These are phyloP conservation scores for Euproctis similis DNA, from an alignment of 2,888 invertebrate species.

Conservation along the genomic window DNA sequence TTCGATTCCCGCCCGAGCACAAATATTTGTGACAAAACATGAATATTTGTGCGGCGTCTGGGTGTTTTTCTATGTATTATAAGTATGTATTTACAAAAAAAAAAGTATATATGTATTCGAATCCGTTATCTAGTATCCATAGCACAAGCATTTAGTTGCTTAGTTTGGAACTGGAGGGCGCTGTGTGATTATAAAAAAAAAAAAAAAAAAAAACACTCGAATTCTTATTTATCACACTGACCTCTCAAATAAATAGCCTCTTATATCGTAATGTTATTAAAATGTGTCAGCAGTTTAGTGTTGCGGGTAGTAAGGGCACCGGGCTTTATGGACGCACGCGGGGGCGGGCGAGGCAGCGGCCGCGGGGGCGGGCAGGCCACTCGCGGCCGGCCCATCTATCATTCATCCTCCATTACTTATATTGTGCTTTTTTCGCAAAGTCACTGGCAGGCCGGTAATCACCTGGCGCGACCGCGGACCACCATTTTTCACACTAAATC, in stretches of 20 bases:
- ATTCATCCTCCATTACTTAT: conserved; percentile 76
- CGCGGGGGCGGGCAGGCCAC: conserved; percentile 35
- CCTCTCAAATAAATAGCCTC: conserved; percentile 70
- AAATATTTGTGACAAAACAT: no score
- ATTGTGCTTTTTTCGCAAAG: conserved; percentile 75
- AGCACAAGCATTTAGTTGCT: no score
- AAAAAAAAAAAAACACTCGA: no score
- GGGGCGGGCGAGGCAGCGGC: conserved; percentile 34
- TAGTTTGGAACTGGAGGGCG: no score
- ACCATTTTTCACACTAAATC: conserved; percentile 74
- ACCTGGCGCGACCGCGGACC: conserved; percentile 70
- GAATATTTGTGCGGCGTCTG: no score
- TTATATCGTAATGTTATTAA: conserved; percentile 73
- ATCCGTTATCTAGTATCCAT: no score
- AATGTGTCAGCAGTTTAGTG: conserved; percentile 73
- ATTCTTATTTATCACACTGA: conserved; percentile 67
- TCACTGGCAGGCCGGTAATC: conserved; percentile 75
- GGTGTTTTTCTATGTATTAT: no score
- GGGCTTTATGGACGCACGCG: conserved; percentile 15
- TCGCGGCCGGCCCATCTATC: conserved; percentile 64
- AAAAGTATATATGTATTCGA: no score
- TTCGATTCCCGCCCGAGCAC: no score
- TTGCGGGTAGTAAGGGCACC: conserved; percentile 23
- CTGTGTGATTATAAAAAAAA: no score
- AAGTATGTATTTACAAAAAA: no score